phyloP scores from a whole-genome alignment of 2,888 invertebrate species.

The Odontocerum albicorne region DNA sequence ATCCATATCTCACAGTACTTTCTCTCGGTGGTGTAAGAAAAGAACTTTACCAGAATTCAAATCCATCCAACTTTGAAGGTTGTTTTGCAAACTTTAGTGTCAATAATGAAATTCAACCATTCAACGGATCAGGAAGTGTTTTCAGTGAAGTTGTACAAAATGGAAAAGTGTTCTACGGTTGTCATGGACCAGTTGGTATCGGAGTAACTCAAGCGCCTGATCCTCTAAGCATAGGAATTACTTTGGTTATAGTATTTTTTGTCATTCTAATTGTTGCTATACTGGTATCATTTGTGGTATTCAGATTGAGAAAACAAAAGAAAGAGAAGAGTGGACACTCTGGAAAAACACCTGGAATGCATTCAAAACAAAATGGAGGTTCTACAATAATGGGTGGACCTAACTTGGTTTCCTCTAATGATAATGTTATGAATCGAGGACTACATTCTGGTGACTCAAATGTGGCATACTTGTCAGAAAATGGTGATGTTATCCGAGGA shows the following conservation, averaged over 20 bases:
- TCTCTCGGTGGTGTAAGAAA: constrained; percentile 77
- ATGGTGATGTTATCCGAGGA: constrained; percentile 73
- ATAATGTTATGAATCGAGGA: constrained; percentile 68
- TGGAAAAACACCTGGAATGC: constrained; percentile 68
- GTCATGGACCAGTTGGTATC: constrained; percentile 73
- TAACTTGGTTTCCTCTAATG: constrained; percentile 67
- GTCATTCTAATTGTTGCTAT: constrained; percentile 87
- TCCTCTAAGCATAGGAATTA: constrained; percentile 90
- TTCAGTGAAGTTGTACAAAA: constrained; percentile 69
- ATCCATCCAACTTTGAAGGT: constrained; percentile 76
- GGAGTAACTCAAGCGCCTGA: constrained; percentile 79
- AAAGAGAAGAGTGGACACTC: constrained; percentile 77
- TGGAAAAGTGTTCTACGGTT: constrained; percentile 76
- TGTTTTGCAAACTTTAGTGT: constrained; percentile 88
- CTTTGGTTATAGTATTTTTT: constrained; percentile 92
- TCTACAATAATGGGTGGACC: constrained; percentile 70
- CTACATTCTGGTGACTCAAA: constrained; percentile 72
- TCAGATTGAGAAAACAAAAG: constrained; percentile 83
- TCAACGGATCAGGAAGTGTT: constrained; percentile 84
- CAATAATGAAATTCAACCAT: constrained; percentile 86
- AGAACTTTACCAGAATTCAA: constrained; percentile 59
- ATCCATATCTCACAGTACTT: constrained; percentile 82
- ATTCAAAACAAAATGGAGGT: constrained; percentile 77
- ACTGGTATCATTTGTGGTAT: constrained; percentile 88
- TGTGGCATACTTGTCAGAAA: constrained; percentile 71